Evolutionary conservation across 2,888 invertebrate species (phyloP).

Genomic region (Noctua janthe): DNA sequence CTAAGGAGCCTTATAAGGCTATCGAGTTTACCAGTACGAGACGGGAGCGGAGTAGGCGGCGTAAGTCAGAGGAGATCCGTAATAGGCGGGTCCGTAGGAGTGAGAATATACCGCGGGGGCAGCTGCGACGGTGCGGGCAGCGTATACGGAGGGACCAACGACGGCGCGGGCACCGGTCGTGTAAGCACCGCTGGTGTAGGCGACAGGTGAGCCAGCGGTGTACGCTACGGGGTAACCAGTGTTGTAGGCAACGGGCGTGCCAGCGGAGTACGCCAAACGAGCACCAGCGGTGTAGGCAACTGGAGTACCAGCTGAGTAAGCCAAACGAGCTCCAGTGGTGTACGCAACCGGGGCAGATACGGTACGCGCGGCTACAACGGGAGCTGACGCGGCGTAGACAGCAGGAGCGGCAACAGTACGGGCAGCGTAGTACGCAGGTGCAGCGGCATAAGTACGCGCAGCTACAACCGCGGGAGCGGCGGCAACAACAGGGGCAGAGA

Average conservation of each 20-base stretch:
- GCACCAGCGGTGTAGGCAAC: conserved; percentile 63
- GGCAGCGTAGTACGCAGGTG: conserved; percentile 59
- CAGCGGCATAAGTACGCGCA: conserved; percentile 64
- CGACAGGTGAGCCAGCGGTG: conserved; percentile 43
- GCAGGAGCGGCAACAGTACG: conserved; percentile 49
- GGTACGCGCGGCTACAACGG: conserved; percentile 61
- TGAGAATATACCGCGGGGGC: conserved; percentile 66
- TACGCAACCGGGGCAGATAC: conserved; percentile 50
- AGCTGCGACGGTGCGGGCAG: conserved; percentile 66
- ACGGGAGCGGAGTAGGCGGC: conserved; percentile 82
- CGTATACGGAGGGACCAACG: conserved; percentile 56
- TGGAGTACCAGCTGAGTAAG: conserved; percentile 62
- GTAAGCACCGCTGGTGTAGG: conserved; percentile 57
- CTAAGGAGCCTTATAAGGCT: conserved; percentile 61
- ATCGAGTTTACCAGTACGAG: conserved; percentile 80
- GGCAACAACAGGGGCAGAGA: conserved; percentile 78
- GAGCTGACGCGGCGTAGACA: conserved; percentile 55
- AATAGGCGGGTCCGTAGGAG: conserved; percentile 67
- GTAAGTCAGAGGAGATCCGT: conserved; percentile 72
- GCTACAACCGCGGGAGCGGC: conserved; percentile 76
- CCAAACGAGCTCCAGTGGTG: conserved; percentile 44
- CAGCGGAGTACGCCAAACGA: conserved; percentile 62
- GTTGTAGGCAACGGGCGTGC: conserved; percentile 43
- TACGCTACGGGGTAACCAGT: conserved; percentile 38
- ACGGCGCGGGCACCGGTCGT: conserved; percentile 57